Evolutionary conservation across 2,797 vertebrate genomes (phyloP).

Genomic region (Poecilia picta): DNA sequence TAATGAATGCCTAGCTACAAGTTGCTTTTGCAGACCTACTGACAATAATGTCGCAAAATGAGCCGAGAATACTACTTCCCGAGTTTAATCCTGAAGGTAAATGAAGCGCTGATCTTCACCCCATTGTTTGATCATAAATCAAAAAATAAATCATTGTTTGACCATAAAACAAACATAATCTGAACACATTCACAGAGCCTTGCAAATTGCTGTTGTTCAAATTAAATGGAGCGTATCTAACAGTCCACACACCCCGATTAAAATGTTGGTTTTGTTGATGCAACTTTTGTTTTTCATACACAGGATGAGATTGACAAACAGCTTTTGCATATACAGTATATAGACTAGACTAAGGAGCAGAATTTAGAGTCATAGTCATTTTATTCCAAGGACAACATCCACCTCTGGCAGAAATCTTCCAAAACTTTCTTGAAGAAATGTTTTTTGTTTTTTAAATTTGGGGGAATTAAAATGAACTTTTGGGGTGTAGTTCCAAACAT

Average conservation of each 20-base stretch:
- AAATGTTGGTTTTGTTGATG: not conserved
- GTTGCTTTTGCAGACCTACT: constrained; percentile 6
- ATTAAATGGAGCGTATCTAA: not conserved
- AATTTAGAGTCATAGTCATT: not conserved
- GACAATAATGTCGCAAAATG: not conserved
- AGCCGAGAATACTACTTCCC: not conserved
- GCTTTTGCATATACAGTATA: too few relatives aligned
- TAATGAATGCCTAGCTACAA: not conserved
- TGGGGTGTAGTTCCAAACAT: not conserved
- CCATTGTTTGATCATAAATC: not conserved
- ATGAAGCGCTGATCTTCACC: not conserved
- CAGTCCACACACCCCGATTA: not conserved
- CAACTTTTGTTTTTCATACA: not conserved
- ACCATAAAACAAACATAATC: not conserved
- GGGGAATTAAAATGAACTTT: not conserved
- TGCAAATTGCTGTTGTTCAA: not conserved
- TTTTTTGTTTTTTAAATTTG: not conserved
- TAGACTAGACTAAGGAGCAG: too few relatives aligned
- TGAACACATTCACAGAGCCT: not conserved
- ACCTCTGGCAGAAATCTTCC: not conserved
- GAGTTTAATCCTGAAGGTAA: not conserved
- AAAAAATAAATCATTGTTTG: too few relatives aligned
- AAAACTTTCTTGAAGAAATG: not conserved
- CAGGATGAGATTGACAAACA: too few relatives aligned
- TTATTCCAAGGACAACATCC: not conserved